Percentiles rank a stretch among this genome's conserved stretches.
These are phyloP conservation scores for Nibea coibor DNA, from an alignment of 2,113 vertebrate genomes.

Conservation along the genomic window DNA sequence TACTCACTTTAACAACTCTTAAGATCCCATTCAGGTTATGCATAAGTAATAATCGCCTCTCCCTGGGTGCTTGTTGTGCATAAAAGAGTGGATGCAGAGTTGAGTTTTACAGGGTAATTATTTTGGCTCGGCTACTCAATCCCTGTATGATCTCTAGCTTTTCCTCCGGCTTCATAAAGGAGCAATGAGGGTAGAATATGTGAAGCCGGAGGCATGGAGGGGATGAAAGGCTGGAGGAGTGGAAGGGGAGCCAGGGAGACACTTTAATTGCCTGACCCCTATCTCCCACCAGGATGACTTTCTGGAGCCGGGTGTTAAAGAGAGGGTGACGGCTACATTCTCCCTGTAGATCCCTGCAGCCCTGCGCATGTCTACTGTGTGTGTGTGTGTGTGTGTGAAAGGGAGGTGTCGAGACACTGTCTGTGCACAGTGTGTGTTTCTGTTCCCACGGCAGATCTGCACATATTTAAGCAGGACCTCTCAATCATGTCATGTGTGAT, in stretches of 20 bases:
- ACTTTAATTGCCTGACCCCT: conserved; percentile 59
- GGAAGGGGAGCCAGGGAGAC: conserved; percentile 28
- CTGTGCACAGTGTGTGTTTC: conserved; percentile 10
- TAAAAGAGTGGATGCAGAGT: conserved; percentile 18
- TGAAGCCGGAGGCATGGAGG: conserved; percentile 20
- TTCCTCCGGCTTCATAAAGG: not conserved
- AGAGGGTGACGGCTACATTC: conserved; percentile 36
- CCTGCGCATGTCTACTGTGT: not conserved
- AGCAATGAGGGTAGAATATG: not conserved
- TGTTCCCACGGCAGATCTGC: conserved; percentile 56
- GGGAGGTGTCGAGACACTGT: conserved; percentile 12
- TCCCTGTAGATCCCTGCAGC: conserved; percentile 32
- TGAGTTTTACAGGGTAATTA: conserved; percentile 28
- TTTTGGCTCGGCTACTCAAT: conserved; percentile 32
- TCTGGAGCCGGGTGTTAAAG: conserved; percentile 50
- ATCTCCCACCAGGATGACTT: conserved; percentile 50
- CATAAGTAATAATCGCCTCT: conserved; percentile 42
- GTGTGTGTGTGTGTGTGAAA: not conserved
- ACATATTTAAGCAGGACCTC: conserved; percentile 47
- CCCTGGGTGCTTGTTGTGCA: conserved; percentile 9
- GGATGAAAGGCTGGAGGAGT: conserved; percentile 49
- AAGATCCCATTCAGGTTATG: conserved; percentile 34
- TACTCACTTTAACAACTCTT: conserved; percentile 19
- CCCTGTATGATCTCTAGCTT: conserved; percentile 34
- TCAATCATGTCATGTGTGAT: conserved; percentile 48